Evolutionary conservation across 2,113 vertebrate species (phyloP).

Genomic region (human): GRCh38 chr13:74581501-74582000

Average conservation of each 20-base stretch:
- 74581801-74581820: constrained; percentile 50
- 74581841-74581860: constrained; percentile 31
- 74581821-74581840: constrained; percentile 38
- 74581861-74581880: constrained; percentile 49
- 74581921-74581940: neutral
- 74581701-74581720: neutral
- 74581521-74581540: neutral
- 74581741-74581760: neutral
- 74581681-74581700: constrained; percentile 12
- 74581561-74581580: neutral
- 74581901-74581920: neutral
- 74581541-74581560: neutral
- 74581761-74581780: constrained; percentile 40
- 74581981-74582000: neutral
- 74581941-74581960: constrained; percentile 3
- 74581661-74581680: neutral
- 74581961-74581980: constrained; percentile 11
- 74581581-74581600: neutral
- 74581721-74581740: constrained; percentile 8
- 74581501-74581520: constrained; percentile 11
- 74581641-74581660: neutral
- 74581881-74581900: constrained; percentile 24
- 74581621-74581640: neutral
- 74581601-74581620: neutral
- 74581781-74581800: neutral